A percentile compares a stretch with the other conserved stretches of the same genome.
These are phyloP conservation scores for Lacanobia oleracea DNA, from an alignment of 2,888 invertebrate genomes.

Conservation along the genomic window DNA sequence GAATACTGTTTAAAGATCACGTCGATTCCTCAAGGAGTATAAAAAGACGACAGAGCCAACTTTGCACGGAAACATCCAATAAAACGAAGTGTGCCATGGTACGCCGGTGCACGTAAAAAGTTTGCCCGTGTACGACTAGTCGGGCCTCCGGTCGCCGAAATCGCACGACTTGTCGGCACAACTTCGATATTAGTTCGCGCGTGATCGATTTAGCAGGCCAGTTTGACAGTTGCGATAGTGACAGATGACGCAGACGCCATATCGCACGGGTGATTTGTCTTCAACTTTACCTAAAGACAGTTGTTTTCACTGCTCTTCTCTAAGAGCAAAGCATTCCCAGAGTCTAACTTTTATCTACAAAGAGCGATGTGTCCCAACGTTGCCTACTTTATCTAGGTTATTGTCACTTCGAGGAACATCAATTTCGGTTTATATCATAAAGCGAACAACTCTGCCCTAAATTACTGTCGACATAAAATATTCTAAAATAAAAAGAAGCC, in stretches of 20 bases:
- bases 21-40: conserved; percentile 73
- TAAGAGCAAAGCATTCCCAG: conserved; percentile 48
- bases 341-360: conserved; percentile 50
- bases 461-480: conserved; percentile 27
- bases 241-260: conserved; percentile 88
- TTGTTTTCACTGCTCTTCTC: conserved; percentile 68
- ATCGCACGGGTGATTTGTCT: conserved; percentile 87
- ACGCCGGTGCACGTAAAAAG: conserved; percentile 81
- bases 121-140: conserved; percentile 70
- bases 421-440: conserved; percentile 42
- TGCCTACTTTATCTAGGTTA: conserved; percentile 43
- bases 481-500: conserved; percentile 33
- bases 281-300: conserved; percentile 78
- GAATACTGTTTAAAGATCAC: conserved; percentile 79
- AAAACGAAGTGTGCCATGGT: conserved; percentile 81
- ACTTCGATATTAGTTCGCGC: conserved; percentile 89
- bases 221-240: conserved; percentile 89
- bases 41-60: conserved; percentile 81
- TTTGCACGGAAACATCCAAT: conserved; percentile 86
- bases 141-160: conserved; percentile 68
- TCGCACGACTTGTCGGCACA: conserved; percentile 77
- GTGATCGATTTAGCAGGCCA: conserved; percentile 88
- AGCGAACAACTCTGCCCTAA: conserved; percentile 31
- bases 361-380: conserved; percentile 18
- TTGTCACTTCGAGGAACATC: conserved; percentile 35